phyloP scores from a whole-genome alignment of 2,888 invertebrate species.

The Campoletis raptor region DNA sequence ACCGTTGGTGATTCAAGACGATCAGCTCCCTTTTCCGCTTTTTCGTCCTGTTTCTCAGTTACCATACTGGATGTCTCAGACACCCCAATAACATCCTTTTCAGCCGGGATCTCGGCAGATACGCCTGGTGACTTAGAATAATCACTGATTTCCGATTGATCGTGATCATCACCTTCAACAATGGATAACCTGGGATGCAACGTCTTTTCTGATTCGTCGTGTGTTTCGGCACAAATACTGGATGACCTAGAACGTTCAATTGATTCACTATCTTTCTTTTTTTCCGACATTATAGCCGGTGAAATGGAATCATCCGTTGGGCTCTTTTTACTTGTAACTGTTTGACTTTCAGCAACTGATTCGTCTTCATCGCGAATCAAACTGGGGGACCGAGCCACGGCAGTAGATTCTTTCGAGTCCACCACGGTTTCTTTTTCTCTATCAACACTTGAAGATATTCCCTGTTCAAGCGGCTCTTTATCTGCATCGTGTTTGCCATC shows the following conservation, averaged over 20 bases:
- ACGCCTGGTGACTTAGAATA: conserved; percentile 36
- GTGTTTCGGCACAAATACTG: conserved; percentile 36
- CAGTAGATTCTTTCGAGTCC: conserved; percentile 7
- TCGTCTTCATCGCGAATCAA: background rate
- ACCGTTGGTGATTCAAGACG: conserved; percentile 31
- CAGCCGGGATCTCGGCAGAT: conserved; percentile 34
- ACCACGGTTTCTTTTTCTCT: background rate
- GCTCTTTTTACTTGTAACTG: conserved; percentile 33
- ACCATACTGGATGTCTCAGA: conserved; percentile 24
- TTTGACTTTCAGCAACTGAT: background rate
- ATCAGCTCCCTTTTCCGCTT: background rate
- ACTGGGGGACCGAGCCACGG: background rate
- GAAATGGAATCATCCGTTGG: conserved; percentile 4
- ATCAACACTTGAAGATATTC: background rate
- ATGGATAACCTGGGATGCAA: background rate
- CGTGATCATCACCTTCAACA: background rate
- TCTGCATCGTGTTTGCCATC: conserved; percentile 11
- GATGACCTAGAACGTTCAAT: conserved; percentile 23
- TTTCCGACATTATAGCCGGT: background rate
- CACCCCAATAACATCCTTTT: conserved; percentile 32
- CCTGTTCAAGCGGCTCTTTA: conserved; percentile 9
- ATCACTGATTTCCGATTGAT: conserved; percentile 4
- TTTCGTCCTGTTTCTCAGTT: conserved; percentile 19
- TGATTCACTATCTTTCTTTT: background rate
- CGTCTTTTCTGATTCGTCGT: conserved; percentile 26